A percentile compares a stretch with the other conserved stretches of the same genome.
Evolutionary conservation across 1,140 invertebrate species (phyloP).

Genomic region (Meloidogyne hapla): DNA sequence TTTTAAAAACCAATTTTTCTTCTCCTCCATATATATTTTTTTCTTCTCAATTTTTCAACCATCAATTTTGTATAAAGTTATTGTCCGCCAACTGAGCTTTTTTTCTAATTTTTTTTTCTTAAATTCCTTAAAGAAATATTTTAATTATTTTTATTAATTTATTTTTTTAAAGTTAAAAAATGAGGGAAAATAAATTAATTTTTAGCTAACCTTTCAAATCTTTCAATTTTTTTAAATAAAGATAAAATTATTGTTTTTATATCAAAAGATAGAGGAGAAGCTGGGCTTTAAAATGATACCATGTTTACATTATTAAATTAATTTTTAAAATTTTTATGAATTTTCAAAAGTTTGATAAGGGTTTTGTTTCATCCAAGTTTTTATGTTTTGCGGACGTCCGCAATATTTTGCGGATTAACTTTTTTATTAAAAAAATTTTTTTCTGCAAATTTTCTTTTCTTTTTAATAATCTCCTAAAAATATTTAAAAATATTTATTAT

Average conservation of each 20-base stretch:
- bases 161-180: neutral
- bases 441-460: no score
- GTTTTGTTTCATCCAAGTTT: no score
- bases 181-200: neutral
- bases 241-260: neutral
- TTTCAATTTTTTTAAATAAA: neutral
- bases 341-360: neutral
- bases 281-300: neutral
- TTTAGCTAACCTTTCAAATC: neutral
- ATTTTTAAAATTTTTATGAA: neutral
- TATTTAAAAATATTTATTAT: no score
- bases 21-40: neutral
- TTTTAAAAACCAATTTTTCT: neutral
- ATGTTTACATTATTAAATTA: neutral
- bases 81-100: conserved; percentile 1
- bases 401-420: no score
- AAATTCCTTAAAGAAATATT: neutral
- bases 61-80: conserved; percentile 9
- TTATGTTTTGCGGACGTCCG: no score
- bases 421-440: no score
- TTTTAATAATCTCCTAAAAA: no score
- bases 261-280: neutral
- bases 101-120: neutral
- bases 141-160: neutral
- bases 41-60: neutral